Base-by-base conservation (phyloP, 2,113 vertebrate genomes). In the Bufo gargarizans region DNA sequence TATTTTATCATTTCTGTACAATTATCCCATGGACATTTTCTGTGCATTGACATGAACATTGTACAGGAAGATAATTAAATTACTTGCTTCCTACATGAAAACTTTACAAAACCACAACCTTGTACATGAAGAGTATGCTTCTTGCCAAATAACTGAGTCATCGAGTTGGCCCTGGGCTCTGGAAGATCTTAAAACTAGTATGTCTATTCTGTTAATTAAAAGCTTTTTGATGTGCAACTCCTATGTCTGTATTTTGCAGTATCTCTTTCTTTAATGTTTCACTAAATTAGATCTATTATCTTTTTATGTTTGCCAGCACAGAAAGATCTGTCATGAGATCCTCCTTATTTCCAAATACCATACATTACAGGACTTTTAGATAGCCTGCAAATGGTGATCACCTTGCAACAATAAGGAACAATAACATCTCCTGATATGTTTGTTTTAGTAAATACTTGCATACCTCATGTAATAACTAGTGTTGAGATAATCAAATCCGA, bases 141-240 rank as follows among this genome's bases (percentile, higher is more conserved):
- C 47, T 45, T 89, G 87, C 87, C 87, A 84, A 78, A 84, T 33
- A 4, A 69, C 49, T 89, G 87, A 89, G 72, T 89, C 87, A 89
- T 89, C 16, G 6, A 89, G 81, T 89, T 89, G 87, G 87, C 87
- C 69, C 45, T 20, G 61, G 4, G 69, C 53, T 84, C 76, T 82
- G 76, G 69, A 63, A 84, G 81, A 89, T 84, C 79, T 78, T 77
- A 88, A 89, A 69, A 59, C 87, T 78, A 55, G 81, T 59, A 84
- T 89, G 87, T 78, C 87, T 89, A 74, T 89, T 84, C 50, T 84
- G 59, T 84, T 89, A 84, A 89, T 89, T 67, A 67, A 58, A 84
- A 69, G 61, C 87, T 69, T 89, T 33, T 89, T 89, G 87, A 89
- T 84, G 87, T 89, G 61, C 72, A 89, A 10, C 82, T 89, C 33